These are phyloP conservation scores for Dolichallabes microphthalmus DNA, from an alignment of 2,113 vertebrate genomes.

Conservation along the genomic window DNA sequence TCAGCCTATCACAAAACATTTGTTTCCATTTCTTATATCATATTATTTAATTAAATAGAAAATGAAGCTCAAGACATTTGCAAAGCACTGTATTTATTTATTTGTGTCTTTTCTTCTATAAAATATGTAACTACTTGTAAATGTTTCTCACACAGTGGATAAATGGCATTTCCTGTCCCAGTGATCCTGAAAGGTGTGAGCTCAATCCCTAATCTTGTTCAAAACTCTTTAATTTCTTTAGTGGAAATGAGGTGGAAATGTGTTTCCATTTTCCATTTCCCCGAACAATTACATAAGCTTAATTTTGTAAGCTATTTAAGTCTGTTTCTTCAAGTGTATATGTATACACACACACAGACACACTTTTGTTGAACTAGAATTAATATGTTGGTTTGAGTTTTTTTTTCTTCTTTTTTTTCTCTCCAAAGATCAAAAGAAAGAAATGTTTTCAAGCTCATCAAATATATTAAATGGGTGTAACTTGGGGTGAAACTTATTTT, in stretches of 20 bases:
- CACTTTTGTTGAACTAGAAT: background rate
- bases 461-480: background rate
- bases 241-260: background rate
- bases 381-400: background rate
- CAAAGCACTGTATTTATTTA: background rate
- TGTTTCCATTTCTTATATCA: too few relatives aligned
- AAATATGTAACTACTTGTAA: background rate
- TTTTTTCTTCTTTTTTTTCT: background rate
- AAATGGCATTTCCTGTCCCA: conserved; percentile 73
- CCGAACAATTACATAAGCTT: too few relatives aligned
- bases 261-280: background rate
- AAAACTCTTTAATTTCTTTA: background rate
- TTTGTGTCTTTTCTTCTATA: background rate
- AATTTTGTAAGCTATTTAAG: too few relatives aligned
- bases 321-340: too few relatives aligned
- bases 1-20: too few relatives aligned
- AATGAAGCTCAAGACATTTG: too few relatives aligned
- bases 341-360: too few relatives aligned
- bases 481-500: conserved; percentile 36
- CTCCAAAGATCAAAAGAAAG: background rate
- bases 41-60: too few relatives aligned
- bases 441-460: background rate
- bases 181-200: conserved; percentile 33
- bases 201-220: background rate
- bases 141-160: conserved; percentile 66